These are phyloP conservation scores for Sphaeridia pumilis DNA, from an alignment of 2,888 invertebrate species.

Conservation along the genomic window DNA sequence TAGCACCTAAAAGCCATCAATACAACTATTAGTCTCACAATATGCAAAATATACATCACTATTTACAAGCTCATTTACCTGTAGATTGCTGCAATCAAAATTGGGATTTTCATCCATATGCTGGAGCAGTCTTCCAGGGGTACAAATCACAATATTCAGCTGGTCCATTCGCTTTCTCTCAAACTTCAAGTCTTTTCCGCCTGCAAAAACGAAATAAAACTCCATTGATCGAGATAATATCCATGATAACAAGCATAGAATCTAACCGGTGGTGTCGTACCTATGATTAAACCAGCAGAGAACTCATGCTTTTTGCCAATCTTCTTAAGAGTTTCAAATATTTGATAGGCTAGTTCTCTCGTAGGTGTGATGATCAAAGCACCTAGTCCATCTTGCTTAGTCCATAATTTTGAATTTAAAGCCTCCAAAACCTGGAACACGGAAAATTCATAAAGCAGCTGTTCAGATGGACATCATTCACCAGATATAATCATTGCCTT, in stretches of 20 bases:
- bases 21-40: no score
- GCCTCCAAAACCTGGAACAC: slow-evolving; percentile 54
- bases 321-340: slow-evolving; percentile 78
- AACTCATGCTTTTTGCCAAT: slow-evolving; percentile 83
- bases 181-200: slow-evolving; percentile 83
- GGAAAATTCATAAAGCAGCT: no score
- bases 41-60: no score
- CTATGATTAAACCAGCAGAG: slow-evolving; percentile 87
- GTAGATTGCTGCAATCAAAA: slow-evolving; percentile 50
- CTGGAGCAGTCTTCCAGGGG: slow-evolving; percentile 89
- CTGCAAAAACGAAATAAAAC: no score
- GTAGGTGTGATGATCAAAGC: slow-evolving; percentile 96
- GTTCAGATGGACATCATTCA: no score
- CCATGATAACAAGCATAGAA: no score
- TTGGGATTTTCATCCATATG: slow-evolving; percentile 93
- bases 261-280: no score
- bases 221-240: no score
- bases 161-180: slow-evolving; percentile 80
- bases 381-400: slow-evolving; percentile 75
- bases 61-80: slow-evolving; percentile 44
- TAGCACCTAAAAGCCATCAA: slow-evolving; percentile 48
- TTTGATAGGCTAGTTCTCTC: slow-evolving; percentile 91
- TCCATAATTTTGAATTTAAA: slow-evolving; percentile 77
- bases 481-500: no score
- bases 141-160: slow-evolving; percentile 89